Evolutionary conservation across 1,140 invertebrate species (phyloP), one percentile per base, ranked within the genome.

Genomic region (Trachelipus rathkii): DNA sequence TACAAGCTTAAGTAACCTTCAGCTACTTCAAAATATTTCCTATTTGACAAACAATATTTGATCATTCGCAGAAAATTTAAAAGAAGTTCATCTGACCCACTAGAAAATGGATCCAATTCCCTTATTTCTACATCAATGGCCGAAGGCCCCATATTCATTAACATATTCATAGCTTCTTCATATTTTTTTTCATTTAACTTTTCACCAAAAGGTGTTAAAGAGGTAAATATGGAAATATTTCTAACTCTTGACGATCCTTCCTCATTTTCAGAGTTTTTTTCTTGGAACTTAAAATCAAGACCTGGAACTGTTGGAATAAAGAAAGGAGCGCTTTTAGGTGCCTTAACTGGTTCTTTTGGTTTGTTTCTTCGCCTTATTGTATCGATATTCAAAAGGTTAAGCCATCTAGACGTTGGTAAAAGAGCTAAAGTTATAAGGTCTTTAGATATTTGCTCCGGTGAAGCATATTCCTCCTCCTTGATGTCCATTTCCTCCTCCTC

Each of bases 1-100:
- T 97, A 98, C 19, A 97, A 86, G 71, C 89, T 91, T n/a, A 98
- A 87, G 87, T 96, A 98, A 0, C 95, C 90, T 84, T 97, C 93
- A 0, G 91, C 90, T n/a, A 97, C 85, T 87, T 99, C 96, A 87
- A 95, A 98, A 86, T 97, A 89, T 79, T 84, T 89, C 82, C 93
- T 94, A 3, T 87, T 92, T 76, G 89, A 85, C 1, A 98, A 87
- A 85, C 93, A 90, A 74, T 85, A 86, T 60, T 89, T 85, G 9
- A 98, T 85, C 84, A 95, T 89, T 82, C 90, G 88, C 44, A 98
- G 85, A 86, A 97, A 98, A 77, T 92, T 88, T 45, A 89, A 82
- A 88, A 98, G 88, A 0, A 93, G 85, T 24, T 88, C 84, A 15
- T 88, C 78, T 0, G 90, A 90, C 0, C 91, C 92, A 0, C 90